These are phyloP conservation scores for Amazona finschi DNA, from an alignment of 2,797 vertebrate genomes.

Conservation along the genomic window DNA sequence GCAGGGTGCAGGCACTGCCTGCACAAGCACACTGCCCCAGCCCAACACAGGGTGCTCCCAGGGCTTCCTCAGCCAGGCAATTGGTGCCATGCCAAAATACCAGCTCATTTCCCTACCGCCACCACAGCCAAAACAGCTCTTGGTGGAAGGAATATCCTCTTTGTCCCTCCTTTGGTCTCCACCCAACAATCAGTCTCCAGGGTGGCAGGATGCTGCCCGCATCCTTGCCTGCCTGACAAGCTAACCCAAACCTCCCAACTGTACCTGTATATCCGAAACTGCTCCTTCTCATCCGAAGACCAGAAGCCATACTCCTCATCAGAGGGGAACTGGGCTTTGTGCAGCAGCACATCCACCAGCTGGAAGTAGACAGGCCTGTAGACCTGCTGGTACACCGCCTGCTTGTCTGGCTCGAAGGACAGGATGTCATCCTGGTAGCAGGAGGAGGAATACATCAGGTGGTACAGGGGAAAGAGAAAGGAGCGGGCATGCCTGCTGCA, in stretches of 20 bases:
- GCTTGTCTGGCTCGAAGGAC: constrained; percentile 93
- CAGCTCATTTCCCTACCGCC: neutral
- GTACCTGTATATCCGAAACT: constrained; percentile 97
- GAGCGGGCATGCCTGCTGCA: constrained; percentile 13
- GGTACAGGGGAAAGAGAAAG: neutral
- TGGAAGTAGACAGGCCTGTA: constrained; percentile 98
- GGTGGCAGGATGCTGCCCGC: neutral
- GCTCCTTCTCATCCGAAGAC: constrained; percentile 97
- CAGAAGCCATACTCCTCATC: constrained; percentile 95
- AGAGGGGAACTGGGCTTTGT: constrained; percentile 97
- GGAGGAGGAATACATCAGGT: constrained; percentile 56
- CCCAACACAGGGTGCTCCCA: accelerated
- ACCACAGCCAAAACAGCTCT: neutral
- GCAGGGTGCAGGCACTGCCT: neutral
- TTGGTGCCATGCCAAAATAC: neutral
- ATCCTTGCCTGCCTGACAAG: neutral
- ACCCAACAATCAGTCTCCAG: neutral
- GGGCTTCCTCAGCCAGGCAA: neutral
- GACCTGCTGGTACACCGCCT: constrained; percentile 93
- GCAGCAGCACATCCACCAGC: constrained; percentile 94
- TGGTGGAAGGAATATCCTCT: neutral
- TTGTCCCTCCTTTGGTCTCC: neutral
- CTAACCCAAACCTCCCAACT: neutral
- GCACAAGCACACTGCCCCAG: neutral
- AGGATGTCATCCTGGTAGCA: constrained; percentile 91